Conservation (phyloP, 2,113 vertebrate species). For the Proteles cristata region DNA sequence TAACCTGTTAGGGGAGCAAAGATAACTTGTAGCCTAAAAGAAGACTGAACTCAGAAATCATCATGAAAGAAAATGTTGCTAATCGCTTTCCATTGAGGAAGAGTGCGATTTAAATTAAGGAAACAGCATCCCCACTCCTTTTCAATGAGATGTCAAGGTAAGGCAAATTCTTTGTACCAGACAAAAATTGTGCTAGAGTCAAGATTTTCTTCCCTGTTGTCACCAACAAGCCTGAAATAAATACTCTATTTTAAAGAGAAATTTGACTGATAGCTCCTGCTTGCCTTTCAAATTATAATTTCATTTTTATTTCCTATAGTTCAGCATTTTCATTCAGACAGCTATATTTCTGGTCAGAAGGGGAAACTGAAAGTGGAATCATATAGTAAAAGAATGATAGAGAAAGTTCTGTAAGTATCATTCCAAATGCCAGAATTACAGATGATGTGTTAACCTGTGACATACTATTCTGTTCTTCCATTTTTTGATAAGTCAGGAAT, state of each 20-base stretch:
- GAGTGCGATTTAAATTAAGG: constrained; percentile 43
- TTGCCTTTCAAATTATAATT: constrained; percentile 63
- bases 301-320: constrained; percentile 46
- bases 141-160: constrained; percentile 12
- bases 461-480: constrained; percentile 16
- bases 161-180: not conserved
- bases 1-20: constrained; percentile 22
- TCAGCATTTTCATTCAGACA: constrained; percentile 54
- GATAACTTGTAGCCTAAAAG: constrained; percentile 53
- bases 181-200: not conserved
- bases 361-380: constrained; percentile 31
- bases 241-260: constrained; percentile 56
- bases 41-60: constrained; percentile 47
- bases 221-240: constrained; percentile 57
- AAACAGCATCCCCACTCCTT: not conserved
- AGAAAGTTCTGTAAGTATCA: constrained; percentile 35
- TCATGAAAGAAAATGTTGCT: constrained; percentile 37
- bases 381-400: not conserved
- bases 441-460: constrained; percentile 51
- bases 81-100: constrained; percentile 55
- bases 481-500: constrained; percentile 53
- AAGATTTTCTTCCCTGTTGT: constrained; percentile 47
- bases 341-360: constrained; percentile 54
- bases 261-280: constrained; percentile 15
- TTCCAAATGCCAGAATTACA: constrained; percentile 57